phyloP scores from a whole-genome alignment of 2,888 invertebrate genomes.

The Eupithecia abbreviata region DNA sequence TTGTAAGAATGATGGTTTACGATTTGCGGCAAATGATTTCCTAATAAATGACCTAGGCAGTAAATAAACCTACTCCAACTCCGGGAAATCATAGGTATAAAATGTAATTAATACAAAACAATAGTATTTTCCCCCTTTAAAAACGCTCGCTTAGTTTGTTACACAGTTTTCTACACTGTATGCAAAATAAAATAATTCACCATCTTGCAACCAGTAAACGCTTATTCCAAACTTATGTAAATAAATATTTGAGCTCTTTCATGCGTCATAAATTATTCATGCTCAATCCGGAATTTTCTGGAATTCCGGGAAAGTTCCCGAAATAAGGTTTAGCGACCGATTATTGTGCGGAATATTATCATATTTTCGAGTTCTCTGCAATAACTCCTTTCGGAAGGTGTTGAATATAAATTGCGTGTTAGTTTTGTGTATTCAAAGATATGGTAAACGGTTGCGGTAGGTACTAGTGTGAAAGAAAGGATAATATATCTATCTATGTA shows the following conservation, averaged over 20 bases:
- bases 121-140: too few relatives aligned
- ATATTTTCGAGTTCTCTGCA: slow-evolving; percentile 36
- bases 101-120: too few relatives aligned
- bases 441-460: slow-evolving; percentile 12
- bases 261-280: slow-evolving; percentile 36
- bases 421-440: slow-evolving; percentile 32
- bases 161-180: neutral
- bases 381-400: slow-evolving; percentile 31
- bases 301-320: slow-evolving; percentile 13
- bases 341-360: slow-evolving; percentile 38
- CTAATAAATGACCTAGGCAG: too few relatives aligned
- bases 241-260: slow-evolving; percentile 37
- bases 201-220: slow-evolving; percentile 20
- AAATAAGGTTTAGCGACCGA: slow-evolving; percentile 30
- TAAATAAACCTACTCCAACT: too few relatives aligned
- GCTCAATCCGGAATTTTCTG: slow-evolving; percentile 27
- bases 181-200: neutral
- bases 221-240: slow-evolving; percentile 38
- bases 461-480: neutral
- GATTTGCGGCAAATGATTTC: too few relatives aligned
- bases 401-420: slow-evolving; percentile 44
- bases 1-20: neutral
- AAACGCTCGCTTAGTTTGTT: neutral
- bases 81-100: too few relatives aligned
- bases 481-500: too few relatives aligned